A percentile compares a stretch with the other conserved stretches of the same genome.
Evolutionary conservation across 2,797 vertebrate species (phyloP).

Genomic region (Mastacembelus armatus): DNA sequence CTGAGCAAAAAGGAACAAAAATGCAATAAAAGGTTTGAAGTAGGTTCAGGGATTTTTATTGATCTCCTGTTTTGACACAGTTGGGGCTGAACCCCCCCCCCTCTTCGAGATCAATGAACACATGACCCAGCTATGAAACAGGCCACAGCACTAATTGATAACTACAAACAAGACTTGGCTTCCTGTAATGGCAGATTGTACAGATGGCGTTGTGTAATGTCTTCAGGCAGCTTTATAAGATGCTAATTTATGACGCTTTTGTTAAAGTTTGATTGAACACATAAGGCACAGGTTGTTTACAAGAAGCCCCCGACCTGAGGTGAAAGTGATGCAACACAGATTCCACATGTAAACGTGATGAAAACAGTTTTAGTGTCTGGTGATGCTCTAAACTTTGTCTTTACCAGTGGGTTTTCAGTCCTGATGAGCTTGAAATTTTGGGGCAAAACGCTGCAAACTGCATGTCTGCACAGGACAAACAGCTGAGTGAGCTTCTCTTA

Average conservation of each 20-base stretch:
- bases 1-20: no score
- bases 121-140: slow-evolving; percentile 66
- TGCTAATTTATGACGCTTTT: slow-evolving; percentile 1
- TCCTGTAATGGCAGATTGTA: slow-evolving; percentile 29
- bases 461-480: not conserved
- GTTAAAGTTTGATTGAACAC: slow-evolving; percentile 16
- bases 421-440: no score
- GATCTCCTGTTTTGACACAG: slow-evolving; percentile 52
- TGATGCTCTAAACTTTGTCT: not conserved
- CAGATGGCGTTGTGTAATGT: slow-evolving; percentile 12
- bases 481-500: not conserved
- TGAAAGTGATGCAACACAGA: not conserved
- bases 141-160: slow-evolving; percentile 66
- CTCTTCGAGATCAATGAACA: slow-evolving; percentile 63
- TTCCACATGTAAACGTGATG: not conserved
- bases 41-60: no score
- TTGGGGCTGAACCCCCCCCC: slow-evolving; percentile 27
- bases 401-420: no score
- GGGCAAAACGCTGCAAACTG: no score
- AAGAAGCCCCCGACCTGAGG: not conserved
- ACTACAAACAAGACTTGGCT: slow-evolving; percentile 54
- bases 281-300: slow-evolving; percentile 5
- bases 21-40: no score
- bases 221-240: slow-evolving; percentile 24
- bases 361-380: not conserved